Conservation (phyloP, 2,888 invertebrate genomes). For the Cryptus armator region DNA sequence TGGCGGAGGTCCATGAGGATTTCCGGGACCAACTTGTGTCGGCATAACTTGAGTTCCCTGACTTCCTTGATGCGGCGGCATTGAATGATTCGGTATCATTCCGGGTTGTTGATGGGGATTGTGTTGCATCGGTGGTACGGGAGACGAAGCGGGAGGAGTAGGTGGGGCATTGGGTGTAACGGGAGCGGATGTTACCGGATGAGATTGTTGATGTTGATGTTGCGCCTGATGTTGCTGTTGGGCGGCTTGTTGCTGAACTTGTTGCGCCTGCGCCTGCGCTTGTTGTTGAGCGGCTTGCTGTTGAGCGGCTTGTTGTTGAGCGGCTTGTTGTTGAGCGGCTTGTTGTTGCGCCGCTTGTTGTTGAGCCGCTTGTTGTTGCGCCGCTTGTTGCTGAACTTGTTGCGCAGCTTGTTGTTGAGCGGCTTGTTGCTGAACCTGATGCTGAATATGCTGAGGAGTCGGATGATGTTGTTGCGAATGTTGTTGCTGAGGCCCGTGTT, state of each 20-base stretch:
- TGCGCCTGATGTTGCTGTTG: constrained; percentile 78
- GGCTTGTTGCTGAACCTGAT: constrained; percentile 72
- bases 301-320: constrained; percentile 64
- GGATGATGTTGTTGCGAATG: constrained; percentile 80
- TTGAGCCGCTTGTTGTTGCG: constrained; percentile 75
- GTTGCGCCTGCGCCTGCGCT: constrained; percentile 77
- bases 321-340: constrained; percentile 75
- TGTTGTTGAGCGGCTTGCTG: constrained; percentile 75
- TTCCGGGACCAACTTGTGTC: constrained; percentile 80
- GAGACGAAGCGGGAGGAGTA: constrained; percentile 77
- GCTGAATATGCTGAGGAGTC: constrained; percentile 82
- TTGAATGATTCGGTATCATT: constrained; percentile 83
- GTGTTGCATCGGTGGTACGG: constrained; percentile 77
- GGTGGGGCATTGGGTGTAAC: constrained; percentile 72
- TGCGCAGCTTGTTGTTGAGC: constrained; percentile 62
- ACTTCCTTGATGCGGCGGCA: constrained; percentile 79
- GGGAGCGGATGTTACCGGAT: constrained; percentile 66
- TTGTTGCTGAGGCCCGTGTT: constrained; percentile 62
- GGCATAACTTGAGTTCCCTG: constrained; percentile 77
- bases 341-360: constrained; percentile 81
- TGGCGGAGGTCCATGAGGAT: constrained; percentile 77
- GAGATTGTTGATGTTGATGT: constrained; percentile 66
- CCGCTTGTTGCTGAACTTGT: constrained; percentile 71
- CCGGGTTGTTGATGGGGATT: constrained; percentile 77
- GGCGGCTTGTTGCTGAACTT: constrained; percentile 74